Base-by-base conservation (phyloP, 2,797 vertebrate species). In the Periophthalmus magnuspinnatus region DNA sequence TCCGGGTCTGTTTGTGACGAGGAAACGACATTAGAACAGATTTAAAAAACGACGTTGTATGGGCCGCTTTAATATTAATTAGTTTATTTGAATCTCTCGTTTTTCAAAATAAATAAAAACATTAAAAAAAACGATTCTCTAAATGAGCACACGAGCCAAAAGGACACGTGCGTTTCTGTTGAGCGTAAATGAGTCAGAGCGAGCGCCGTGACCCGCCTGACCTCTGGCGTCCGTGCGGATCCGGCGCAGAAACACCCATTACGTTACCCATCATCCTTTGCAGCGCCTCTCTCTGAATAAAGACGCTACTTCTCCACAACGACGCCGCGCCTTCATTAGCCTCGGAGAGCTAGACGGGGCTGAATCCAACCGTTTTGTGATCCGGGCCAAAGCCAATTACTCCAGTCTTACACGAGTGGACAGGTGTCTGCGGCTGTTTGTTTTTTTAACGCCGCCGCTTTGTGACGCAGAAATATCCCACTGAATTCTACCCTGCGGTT, bases 301-400 rank as follows among this genome's bases (percentile, higher is more conserved):
- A 73, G 60, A 81, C 11, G 0, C 63, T 63, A 64, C 77, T 83
- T 77, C 71, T 73, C 67, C 66, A 76, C 55, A 68, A 19, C 65
- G 72, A 78, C 79, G 65, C 54, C 34, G 76, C 68, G 55, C 68
- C 60, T 67, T 75, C 72, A 86, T 82, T 69, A 84, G 72, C 81
- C 71, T 70, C 82, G 80, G 55, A 21, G 68, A 65, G 33, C 59
- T 72, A 16, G 52, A n/a, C 66, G 58, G 69, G 70, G 71, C 57
- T 78, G 56, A 82, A 77, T 83, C 73, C 28, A 3, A 28, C 28
- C 3, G 11, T 13, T 41, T 41, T 41, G 38, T 41, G 11, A 5
- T 41, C 13, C 38, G 1, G 2, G 38, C 38, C 38, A 41, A 60
- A 56, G 55, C 48, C 24, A 21, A 9, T 64, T 73, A 69, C 60